Base-by-base conservation (phyloP, 2,797 vertebrate species). In the Sibirionetta formosa region DNA sequence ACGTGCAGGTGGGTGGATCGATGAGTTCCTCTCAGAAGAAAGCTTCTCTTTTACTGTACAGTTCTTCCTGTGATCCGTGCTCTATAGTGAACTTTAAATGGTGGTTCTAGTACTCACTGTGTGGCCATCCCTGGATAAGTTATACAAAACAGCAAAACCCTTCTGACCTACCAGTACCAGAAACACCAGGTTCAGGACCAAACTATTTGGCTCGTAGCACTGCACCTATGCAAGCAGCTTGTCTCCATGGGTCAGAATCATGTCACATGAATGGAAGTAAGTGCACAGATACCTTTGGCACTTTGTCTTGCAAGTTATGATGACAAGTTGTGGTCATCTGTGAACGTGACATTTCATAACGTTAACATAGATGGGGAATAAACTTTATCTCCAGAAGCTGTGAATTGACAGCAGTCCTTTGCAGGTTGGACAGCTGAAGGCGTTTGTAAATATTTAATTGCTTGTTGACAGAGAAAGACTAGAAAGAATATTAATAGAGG, bases 351-450 rank as follows among this genome's bases (percentile, higher is more conserved):
- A 1, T 44, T 24, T 64, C 23, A 1, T 7, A 19, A 26, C 17
- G 0, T 14, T 14, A 73, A 2, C 1, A 0, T 1, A 0, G 0
- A 5, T 22, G 23, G 29, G 9, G 50, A 71, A 9, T 44, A 27
- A 68, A 20, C 9, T 22, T 8, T 7, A 6, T 65, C 22, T 48
- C 61, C 61, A 14, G 40, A 14, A 63, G 54, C 7, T 36, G 10
- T 23, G 73, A 50, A 2, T 1, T 2, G 61, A 54, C 17, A 54
- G 53, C 33, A 22, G 0, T 20, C 29, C 56, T 11, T 9, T 19
- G 36, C 48, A 63, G 57, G 29, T 1, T 40, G 51, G 51, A 19
- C 18, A 24, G 76, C 24, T 17, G 40, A 8, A 40, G 71, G 71
- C 10, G 10, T 27, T 38, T 66, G n/a, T 27, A 42, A 3, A 53